Evolutionary conservation across 2,797 vertebrate genomes (phyloP).

Genomic region (Pseudopleuronectes americanus): DNA sequence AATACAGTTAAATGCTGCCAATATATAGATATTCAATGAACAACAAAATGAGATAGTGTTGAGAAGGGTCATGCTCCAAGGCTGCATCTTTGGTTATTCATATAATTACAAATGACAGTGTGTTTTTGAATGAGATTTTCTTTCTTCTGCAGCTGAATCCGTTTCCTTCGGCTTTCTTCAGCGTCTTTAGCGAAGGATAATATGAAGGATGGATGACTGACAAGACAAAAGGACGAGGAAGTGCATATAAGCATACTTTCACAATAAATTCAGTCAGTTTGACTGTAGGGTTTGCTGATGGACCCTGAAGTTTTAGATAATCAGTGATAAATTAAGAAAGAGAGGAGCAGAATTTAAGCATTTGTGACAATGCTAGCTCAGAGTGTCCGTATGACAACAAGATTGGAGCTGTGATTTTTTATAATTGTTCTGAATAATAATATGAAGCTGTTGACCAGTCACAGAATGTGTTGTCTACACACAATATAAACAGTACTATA

Average conservation of each 20-base stretch:
- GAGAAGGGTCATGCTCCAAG: background rate
- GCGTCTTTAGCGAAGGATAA: background rate
- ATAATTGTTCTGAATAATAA: background rate
- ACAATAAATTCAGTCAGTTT: constrained; percentile 24
- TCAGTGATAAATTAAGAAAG: constrained; percentile 32
- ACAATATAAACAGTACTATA: background rate
- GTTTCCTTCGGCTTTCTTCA: background rate
- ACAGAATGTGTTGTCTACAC: background rate
- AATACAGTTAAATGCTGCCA: constrained; percentile 1
- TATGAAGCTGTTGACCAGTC: background rate
- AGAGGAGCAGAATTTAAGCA: constrained; percentile 14
- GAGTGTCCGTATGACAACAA: background rate
- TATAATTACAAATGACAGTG: background rate
- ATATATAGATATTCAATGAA: constrained; percentile 7
- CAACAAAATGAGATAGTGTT: background rate
- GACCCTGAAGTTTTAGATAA: constrained; percentile 24
- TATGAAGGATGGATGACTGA: background rate
- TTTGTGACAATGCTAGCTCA: constrained; percentile 10
- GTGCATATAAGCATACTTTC: constrained; percentile 1
- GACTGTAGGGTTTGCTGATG: constrained; percentile 8
- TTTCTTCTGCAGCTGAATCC: background rate
- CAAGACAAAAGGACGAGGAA: constrained; percentile 15
- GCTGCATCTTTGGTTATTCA: background rate
- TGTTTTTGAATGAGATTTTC: background rate
- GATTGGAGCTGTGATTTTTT: background rate